phyloP scores from a whole-genome alignment of 1,140 invertebrate species.

The Phortica variegata region DNA sequence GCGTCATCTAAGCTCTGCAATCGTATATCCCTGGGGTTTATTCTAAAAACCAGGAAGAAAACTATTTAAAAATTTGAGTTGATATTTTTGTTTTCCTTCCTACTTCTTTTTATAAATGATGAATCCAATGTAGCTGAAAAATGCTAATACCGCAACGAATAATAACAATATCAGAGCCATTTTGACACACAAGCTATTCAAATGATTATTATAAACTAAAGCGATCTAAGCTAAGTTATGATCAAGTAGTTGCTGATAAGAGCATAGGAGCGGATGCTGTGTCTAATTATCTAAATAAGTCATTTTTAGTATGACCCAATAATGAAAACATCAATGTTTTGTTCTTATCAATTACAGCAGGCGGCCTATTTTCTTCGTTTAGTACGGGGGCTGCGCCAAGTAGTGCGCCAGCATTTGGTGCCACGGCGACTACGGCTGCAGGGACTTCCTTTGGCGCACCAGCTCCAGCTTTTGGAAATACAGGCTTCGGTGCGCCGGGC shows the following conservation, averaged over 20 bases:
- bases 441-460: constrained; percentile 44
- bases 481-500: constrained; percentile 41
- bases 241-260: constrained; percentile 22
- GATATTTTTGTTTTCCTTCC: constrained; percentile 3
- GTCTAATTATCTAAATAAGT: background rate
- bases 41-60: constrained; percentile 9
- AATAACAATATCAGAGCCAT: constrained; percentile 18
- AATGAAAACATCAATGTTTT: constrained; percentile 20
- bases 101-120: constrained; percentile 32
- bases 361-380: constrained; percentile 46
- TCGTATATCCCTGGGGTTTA: constrained; percentile 32
- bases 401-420: constrained; percentile 36
- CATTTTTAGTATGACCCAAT: constrained; percentile 7
- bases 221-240: constrained; percentile 13
- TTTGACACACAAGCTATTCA: constrained; percentile 7
- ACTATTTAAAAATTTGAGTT: background rate
- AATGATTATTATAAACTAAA: background rate
- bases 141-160: constrained; percentile 10
- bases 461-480: constrained; percentile 20
- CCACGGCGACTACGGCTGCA: constrained; percentile 28
- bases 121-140: constrained; percentile 21
- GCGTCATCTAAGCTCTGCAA: constrained; percentile 28
- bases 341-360: constrained; percentile 35
- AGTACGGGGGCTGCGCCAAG: constrained; percentile 55
- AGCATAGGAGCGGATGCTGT: constrained; percentile 16